Evolutionary conservation across 2,113 vertebrate species (phyloP).

Genomic region (Rhinolophus sinicus): DNA sequence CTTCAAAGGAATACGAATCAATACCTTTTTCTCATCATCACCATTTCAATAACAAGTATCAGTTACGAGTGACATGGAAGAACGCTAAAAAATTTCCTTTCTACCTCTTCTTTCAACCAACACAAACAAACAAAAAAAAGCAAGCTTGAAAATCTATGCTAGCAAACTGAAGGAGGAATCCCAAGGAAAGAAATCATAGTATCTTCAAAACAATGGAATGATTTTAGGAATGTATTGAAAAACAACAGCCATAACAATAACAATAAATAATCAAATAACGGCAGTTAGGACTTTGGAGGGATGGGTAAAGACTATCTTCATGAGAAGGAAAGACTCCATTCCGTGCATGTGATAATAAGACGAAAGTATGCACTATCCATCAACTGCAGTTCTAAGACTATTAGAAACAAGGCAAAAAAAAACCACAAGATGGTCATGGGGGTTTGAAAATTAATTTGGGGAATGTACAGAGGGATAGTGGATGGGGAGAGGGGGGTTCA

Average conservation of each 20-base stretch:
- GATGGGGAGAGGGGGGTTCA: too few relatives aligned
- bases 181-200: background rate
- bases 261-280: background rate
- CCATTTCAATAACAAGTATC: background rate
- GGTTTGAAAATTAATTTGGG: too few relatives aligned
- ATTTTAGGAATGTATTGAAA: background rate
- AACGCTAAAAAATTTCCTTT: background rate
- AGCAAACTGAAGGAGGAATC: background rate
- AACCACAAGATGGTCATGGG: too few relatives aligned
- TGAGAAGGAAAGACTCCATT: background rate
- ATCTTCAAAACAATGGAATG: background rate
- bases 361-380: background rate
- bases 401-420: background rate
- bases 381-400: background rate
- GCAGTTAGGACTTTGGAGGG: background rate
- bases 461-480: too few relatives aligned
- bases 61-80: background rate
- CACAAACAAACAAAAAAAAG: background rate
- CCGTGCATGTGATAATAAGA: background rate
- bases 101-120: background rate
- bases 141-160: background rate
- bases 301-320: background rate
- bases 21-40: background rate
- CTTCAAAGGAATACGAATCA: background rate
- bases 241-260: background rate